A percentile compares a stretch with the other conserved stretches of the same genome.
Conservation (phyloP, 2,888 invertebrate genomes). For the Malthinus flaveolus region DNA sequence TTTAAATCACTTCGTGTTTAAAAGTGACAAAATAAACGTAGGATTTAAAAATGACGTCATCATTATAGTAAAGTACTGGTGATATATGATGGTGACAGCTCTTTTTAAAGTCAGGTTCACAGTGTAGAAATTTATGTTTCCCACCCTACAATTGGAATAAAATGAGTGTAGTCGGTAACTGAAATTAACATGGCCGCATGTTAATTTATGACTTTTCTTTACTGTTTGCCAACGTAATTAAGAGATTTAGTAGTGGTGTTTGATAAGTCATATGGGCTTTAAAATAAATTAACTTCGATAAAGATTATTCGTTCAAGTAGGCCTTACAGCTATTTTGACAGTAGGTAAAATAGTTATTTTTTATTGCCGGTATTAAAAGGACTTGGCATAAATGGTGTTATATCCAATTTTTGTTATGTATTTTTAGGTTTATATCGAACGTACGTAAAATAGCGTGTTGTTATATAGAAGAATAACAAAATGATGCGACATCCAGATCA, state of each 20-base stretch:
- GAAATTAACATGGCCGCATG: constrained; percentile 81
- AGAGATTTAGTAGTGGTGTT: constrained; percentile 59
- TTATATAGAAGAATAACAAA: constrained; percentile 7
- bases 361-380: constrained; percentile 19
- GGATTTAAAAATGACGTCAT: too few relatives aligned
- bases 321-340: neutral
- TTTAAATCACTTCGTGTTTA: too few relatives aligned
- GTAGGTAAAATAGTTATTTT: constrained; percentile 18
- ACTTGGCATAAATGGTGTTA: neutral
- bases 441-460: too few relatives aligned
- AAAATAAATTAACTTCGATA: constrained; percentile 28
- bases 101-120: too few relatives aligned
- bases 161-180: constrained; percentile 29
- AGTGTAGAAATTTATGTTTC: too few relatives aligned
- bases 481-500: constrained; percentile 58
- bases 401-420: constrained; percentile 1
- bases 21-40: too few relatives aligned
- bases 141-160: too few relatives aligned
- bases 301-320: neutral
- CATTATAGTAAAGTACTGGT: too few relatives aligned
- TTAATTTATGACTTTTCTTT: constrained; percentile 78
- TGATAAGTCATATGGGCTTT: constrained; percentile 45
- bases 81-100: too few relatives aligned
- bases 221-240: constrained; percentile 72
- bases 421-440: constrained; percentile 11